Evolutionary conservation across 2,888 invertebrate genomes (phyloP).

Genomic region (Megastigmus dorsalis): DNA sequence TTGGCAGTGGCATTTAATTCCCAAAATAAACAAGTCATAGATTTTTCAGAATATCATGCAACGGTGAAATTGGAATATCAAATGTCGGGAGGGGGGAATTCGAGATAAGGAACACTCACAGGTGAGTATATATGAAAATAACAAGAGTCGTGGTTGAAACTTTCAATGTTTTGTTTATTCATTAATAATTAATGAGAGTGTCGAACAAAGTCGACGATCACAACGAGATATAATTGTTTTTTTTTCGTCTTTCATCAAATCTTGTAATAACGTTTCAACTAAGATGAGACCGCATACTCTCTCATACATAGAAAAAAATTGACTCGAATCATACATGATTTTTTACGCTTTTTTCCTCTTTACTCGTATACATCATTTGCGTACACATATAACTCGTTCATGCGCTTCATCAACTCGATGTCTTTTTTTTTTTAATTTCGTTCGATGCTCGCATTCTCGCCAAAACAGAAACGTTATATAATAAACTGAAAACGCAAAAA

Average conservation of each 20-base stretch:
- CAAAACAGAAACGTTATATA: too few species aligned
- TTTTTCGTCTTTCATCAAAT: slow-evolving; percentile 45
- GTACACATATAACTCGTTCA: slow-evolving; percentile 1
- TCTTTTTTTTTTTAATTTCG: too few species aligned
- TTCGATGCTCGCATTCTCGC: too few species aligned
- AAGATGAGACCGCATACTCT: slow-evolving; percentile 39
- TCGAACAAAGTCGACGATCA: slow-evolving; percentile 65
- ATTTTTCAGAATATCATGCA: background rate
- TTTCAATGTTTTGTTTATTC: slow-evolving; percentile 63
- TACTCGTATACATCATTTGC: slow-evolving; percentile 36
- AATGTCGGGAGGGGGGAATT: background rate
- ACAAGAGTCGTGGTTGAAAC: slow-evolving; percentile 56
- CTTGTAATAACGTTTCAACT: slow-evolving; percentile 62
- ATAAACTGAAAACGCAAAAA: too few species aligned
- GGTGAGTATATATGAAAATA: too few species aligned
- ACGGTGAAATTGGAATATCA: background rate
- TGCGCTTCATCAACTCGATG: background rate
- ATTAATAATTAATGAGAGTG: slow-evolving; percentile 66
- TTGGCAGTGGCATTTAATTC: too few species aligned
- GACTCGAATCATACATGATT: slow-evolving; percentile 51
- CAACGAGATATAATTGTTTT: slow-evolving; percentile 69
- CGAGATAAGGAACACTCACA: too few species aligned
- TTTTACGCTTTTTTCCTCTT: background rate
- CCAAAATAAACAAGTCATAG: background rate
- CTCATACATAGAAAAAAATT: slow-evolving; percentile 47